A percentile compares a stretch with the other conserved stretches of the same genome.
phyloP scores from a whole-genome alignment of 37 sponge, comb jelly and placozoan species.

The Axinella damicornis region DNA sequence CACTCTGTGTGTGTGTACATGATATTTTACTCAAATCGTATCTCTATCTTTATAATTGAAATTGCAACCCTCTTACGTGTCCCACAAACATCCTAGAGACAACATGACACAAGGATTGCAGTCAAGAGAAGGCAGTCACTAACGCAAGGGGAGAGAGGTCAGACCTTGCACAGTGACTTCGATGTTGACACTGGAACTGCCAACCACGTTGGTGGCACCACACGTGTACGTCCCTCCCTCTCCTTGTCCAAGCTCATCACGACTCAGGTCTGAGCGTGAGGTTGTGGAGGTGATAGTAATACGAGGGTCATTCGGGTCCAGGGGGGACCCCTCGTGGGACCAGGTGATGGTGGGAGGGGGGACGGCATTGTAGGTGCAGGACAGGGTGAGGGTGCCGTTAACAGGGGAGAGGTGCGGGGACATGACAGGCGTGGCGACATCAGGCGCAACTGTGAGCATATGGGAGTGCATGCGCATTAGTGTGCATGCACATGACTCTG shows the following conservation, averaged over 20 bases:
- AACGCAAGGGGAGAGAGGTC: no score
- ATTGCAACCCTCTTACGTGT: no score
- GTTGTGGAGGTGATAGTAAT: not conserved
- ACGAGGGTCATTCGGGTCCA: not conserved
- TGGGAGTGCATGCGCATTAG: no score
- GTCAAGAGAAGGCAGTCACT: no score
- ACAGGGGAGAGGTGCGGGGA: not conserved
- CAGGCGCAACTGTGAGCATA: no score
- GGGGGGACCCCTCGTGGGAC: not conserved
- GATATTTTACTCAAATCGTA: no score
- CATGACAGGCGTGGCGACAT: not conserved
- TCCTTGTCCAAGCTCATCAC: not conserved
- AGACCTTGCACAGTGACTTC: slow-evolving; percentile 21
- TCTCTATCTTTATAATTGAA: no score
- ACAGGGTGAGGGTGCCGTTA: not conserved
- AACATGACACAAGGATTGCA: no score
- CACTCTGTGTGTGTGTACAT: slow-evolving; percentile 12
- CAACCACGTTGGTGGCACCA: slow-evolving; percentile 20
- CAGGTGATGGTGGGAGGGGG: slow-evolving; percentile 39
- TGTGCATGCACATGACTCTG: no score
- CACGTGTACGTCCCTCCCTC: slow-evolving; percentile 26
- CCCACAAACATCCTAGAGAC: no score
- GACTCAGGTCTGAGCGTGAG: not conserved
- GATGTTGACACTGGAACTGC: not conserved
- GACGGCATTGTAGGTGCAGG: slow-evolving; percentile 29